phyloP scores from a whole-genome alignment of 1,140 invertebrate species.

The Cherax quadricarinatus region DNA sequence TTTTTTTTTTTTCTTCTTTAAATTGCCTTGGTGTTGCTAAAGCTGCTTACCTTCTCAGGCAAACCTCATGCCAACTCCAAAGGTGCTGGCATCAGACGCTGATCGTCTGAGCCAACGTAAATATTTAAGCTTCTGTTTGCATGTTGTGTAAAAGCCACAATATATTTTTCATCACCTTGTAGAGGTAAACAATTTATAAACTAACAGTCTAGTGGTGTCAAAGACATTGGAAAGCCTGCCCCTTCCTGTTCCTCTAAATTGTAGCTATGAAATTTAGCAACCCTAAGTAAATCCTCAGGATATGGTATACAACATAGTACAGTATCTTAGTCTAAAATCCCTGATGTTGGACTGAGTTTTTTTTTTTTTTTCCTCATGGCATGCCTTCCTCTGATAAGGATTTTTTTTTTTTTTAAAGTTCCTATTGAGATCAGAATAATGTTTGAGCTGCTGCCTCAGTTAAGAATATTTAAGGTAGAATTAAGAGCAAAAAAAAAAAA shows the following conservation, averaged over 20 bases:
- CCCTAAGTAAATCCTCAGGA: not conserved
- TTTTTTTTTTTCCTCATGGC: not conserved
- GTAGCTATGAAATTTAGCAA: too few species aligned
- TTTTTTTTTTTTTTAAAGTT: not conserved
- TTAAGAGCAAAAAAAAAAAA: not conserved
- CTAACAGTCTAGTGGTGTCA: not conserved
- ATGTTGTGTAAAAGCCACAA: slow-evolving; percentile 17
- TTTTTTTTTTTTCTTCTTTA: too few species aligned
- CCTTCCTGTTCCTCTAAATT: not conserved
- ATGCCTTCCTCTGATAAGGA: not conserved
- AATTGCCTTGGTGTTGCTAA: not conserved
- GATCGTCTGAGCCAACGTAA: not conserved
- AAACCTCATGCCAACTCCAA: not conserved
- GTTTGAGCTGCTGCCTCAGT: too few species aligned
- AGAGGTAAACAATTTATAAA: not conserved
- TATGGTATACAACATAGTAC: not conserved
- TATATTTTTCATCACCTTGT: not conserved
- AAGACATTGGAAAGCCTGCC: not conserved
- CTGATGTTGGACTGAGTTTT: not conserved
- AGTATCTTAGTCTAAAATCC: not conserved
- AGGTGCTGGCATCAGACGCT: not conserved
- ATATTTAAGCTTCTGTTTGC: not conserved
- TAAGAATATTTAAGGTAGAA: not conserved
- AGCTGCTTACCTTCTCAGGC: not conserved
- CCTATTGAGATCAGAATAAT: not conserved